phyloP scores from a whole-genome alignment of 2,797 vertebrate genomes.

The Ciconia nigra region DNA sequence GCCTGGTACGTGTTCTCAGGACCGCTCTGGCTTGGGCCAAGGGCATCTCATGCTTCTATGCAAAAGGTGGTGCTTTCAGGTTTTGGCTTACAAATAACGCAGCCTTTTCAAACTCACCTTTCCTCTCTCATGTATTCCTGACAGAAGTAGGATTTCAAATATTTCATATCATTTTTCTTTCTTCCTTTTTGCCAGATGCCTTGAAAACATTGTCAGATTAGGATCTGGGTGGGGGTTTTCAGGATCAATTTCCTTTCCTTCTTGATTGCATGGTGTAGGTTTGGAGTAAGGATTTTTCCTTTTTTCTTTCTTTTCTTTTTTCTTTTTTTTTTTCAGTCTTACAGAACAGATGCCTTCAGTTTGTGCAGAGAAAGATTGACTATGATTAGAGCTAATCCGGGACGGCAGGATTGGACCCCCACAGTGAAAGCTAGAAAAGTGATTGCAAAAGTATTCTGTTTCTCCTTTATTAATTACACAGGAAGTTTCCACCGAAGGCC shows the following conservation, averaged over 20 bases:
- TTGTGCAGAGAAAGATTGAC: slow-evolving; percentile 28
- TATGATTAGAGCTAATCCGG: slow-evolving; percentile 56
- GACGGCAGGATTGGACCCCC: slow-evolving; percentile 58
- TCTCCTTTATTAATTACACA: slow-evolving; percentile 58
- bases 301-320: too few species aligned
- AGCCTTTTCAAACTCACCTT: slow-evolving; percentile 4
- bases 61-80: slow-evolving; percentile 20
- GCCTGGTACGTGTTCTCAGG: slow-evolving; percentile 16
- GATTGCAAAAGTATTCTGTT: slow-evolving; percentile 54
- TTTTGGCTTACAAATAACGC: not conserved
- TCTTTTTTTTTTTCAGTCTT: not conserved
- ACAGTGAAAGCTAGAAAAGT: slow-evolving; percentile 48
- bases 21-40: not conserved
- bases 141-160: slow-evolving; percentile 48
- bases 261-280: slow-evolving; percentile 41
- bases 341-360: slow-evolving; percentile 49
- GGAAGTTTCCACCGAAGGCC: slow-evolving; percentile 55
- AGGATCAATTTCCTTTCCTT: slow-evolving; percentile 46
- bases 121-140: not conserved
- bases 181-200: slow-evolving; percentile 35
- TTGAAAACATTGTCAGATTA: slow-evolving; percentile 59
- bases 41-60: not conserved
- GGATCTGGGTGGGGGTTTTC: slow-evolving; percentile 4
- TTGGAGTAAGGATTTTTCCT: slow-evolving; percentile 15
- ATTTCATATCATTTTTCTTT: slow-evolving; percentile 46